A percentile compares a stretch with the other conserved stretches of the same genome.
Evolutionary conservation across 2,797 vertebrate genomes (phyloP).

Genomic region (Holocentrus rufus): DNA sequence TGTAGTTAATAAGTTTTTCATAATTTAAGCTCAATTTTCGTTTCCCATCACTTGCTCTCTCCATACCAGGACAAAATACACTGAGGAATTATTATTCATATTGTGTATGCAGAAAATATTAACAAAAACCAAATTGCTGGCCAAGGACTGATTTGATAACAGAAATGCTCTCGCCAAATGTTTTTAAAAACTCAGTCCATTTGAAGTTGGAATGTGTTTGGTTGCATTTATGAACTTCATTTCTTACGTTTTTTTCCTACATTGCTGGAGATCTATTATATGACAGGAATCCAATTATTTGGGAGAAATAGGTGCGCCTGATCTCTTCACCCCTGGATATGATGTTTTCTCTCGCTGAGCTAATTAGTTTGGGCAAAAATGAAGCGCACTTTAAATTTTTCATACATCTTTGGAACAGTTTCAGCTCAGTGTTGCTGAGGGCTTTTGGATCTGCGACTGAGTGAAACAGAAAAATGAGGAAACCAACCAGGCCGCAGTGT

Average conservation of each 20-base stretch:
- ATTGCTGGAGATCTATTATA: background rate
- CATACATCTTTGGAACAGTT: background rate
- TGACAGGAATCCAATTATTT: background rate
- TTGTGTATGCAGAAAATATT: background rate
- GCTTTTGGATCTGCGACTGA: no score
- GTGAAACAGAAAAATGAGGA: background rate
- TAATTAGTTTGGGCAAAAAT: slow-evolving; percentile 2
- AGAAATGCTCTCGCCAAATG: background rate
- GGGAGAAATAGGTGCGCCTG: slow-evolving; percentile 1
- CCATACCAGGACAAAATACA: background rate
- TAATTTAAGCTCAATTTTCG: no score
- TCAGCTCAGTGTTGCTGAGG: background rate
- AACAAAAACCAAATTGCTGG: background rate
- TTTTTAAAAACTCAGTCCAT: background rate
- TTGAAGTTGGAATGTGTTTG: no score
- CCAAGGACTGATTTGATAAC: background rate
- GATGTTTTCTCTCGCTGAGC: background rate
- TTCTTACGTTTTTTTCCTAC: background rate
- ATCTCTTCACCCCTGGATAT: slow-evolving; percentile 1
- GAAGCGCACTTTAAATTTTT: background rate
- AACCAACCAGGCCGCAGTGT: background rate
- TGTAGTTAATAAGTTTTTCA: no score
- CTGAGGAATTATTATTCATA: background rate
- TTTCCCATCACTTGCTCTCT: background rate
- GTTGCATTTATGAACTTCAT: background rate